Percentiles rank a stretch among this genome's conserved stretches.
phyloP scores from a whole-genome alignment of 1,140 invertebrate species.

The Choristoneura fumiferana region DNA sequence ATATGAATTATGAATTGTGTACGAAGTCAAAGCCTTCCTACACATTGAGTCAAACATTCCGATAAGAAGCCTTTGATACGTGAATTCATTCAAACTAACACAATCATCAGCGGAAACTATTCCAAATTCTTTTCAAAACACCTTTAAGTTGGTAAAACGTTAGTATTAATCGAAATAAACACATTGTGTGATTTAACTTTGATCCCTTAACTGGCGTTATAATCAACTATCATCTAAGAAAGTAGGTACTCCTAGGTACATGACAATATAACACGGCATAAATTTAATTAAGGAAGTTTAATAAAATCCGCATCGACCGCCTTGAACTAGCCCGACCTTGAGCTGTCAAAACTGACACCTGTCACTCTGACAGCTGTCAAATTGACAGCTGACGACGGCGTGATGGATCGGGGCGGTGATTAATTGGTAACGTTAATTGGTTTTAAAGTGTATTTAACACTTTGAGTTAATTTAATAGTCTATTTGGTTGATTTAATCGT shows the following conservation, averaged over 20 bases:
- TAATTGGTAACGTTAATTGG: constrained; percentile 16
- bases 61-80: no score
- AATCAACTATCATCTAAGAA: constrained; percentile 37
- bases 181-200: no score
- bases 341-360: constrained; percentile 37
- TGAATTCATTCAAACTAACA: no score
- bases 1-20: no score
- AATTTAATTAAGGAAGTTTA: constrained; percentile 1
- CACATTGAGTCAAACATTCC: no score
- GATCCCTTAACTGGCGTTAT: constrained; percentile 19
- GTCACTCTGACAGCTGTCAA: constrained; percentile 52
- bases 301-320: constrained; percentile 9
- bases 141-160: no score
- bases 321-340: constrained; percentile 8
- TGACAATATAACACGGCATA: no score
- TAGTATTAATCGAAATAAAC: no score
- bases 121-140: no score
- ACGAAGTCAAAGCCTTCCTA: no score
- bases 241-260: constrained; percentile 37
- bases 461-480: background rate
- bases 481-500: constrained; percentile 5
- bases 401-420: constrained; percentile 2
- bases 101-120: no score
- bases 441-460: constrained; percentile 5
- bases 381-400: constrained; percentile 44